Base-by-base conservation (phyloP, 2,797 vertebrate species). In the Garrulus glandarius region DNA sequence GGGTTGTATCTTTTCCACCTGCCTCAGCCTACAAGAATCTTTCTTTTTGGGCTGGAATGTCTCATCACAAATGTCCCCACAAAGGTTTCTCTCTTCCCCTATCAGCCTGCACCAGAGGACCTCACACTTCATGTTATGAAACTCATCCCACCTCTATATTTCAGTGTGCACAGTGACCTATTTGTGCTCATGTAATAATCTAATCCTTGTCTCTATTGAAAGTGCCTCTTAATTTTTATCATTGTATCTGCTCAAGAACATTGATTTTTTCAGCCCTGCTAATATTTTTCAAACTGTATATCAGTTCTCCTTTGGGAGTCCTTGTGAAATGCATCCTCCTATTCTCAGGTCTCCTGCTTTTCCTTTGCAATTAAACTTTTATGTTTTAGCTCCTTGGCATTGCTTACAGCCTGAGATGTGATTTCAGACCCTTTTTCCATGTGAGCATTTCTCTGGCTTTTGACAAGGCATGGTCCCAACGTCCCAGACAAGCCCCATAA, bases 281-380 rank as follows among this genome's bases (percentile, higher is more conserved):
- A 61, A 69, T 95, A 77, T 77, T 92, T 95, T 92, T 91, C 71
- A 52, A 85, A 78, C 65, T 29, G 19, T 75, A 15, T 64, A 85
- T 89, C 53, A 65, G 30, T 52, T 68, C 39, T 94, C 87, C 91
- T 75, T 79, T 67, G 76, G 61, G 84, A 94, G 11, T 15, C 61
- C 7, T 1, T 18, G 34, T 72, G 79, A 91, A 91, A 83, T 34
- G 63, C 46, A 87, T 50, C 60, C 53, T 81, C 55, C 55, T 86
- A 46, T 53, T 78, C 29, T 64, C 69, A 63, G 36, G 23, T 69
- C 65, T 69, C 17, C 36, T 55, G 15, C 26, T 94, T 81, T 71
- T 46, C 47, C 61, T 77, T 64, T 63, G 59, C 52, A 75, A 93
- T 91, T 89, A 94, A 91, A 92, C 37, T 78, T 88, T 65, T 23